Evolutionary conservation across 2,888 invertebrate genomes (phyloP), one percentile per base, ranked within the genome.

Genomic region (Callinectes sapidus): DNA sequence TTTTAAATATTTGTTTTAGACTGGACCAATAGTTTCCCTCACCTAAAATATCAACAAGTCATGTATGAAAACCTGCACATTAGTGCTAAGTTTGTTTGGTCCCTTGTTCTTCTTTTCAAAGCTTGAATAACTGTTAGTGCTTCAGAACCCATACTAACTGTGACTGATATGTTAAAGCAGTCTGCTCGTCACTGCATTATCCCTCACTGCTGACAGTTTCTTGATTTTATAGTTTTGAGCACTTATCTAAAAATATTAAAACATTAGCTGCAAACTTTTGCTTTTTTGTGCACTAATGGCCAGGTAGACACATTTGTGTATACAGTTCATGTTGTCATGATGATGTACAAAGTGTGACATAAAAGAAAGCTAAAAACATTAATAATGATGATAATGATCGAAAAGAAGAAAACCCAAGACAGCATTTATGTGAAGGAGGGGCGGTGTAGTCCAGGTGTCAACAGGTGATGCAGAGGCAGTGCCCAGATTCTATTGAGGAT

Each of bases 1-100:
- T 32, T 87, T 91, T 66, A 87, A 86, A 54, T 91, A 91, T 87
- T 87, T 87, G 91, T 91, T 91, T 48, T 91, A 91, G 87, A 91
- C 28, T 87, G 71, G 71, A 87, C 35, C 61, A 55, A 71, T 89
- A 85, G 90, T 90, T 85, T 23, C 61, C 85, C 90, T 85, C 61
- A 85, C 18, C 18, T 81, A 55, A 54, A 42, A 55, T 16, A 14
- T 87, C 87, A 87, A 55, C 54, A 66, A 91, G 28, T 87, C 66
- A 91, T 87, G 55, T 87, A 91, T 87, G 91, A 77, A 81, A 87
- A 71, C 87, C 87, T 91, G 91, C 91, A 91, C 91, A 87, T 28
- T 87, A 87, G 87, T 85, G 66, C 71, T 87, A 66, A 87, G 87
- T 71, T 85, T 87, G 71, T 87, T 71, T 87, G 48, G 39, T 35